These are phyloP conservation scores for Megalopta genalis DNA, from an alignment of 1,140 invertebrate species.

Conservation along the genomic window DNA sequence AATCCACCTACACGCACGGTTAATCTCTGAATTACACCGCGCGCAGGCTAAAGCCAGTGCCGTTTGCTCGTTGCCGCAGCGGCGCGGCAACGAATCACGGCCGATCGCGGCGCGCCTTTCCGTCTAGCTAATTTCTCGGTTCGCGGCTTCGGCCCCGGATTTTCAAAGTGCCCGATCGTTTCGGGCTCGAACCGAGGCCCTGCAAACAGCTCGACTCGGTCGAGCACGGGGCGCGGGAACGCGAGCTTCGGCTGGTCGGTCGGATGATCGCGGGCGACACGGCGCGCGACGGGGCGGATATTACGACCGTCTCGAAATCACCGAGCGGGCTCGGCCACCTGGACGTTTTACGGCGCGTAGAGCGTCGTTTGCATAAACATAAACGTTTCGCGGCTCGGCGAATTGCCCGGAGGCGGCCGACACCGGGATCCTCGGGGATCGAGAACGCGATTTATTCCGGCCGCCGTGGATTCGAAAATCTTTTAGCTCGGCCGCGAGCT, in stretches of 20 bases:
- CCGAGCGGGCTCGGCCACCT: background rate
- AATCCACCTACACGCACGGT: slow-evolving; percentile 48
- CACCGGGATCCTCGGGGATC: too few species aligned
- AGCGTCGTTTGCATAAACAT: background rate
- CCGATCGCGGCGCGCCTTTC: slow-evolving; percentile 48
- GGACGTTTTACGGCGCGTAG: background rate
- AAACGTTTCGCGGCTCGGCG: too few species aligned
- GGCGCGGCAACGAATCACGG: background rate
- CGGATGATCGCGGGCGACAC: too few species aligned
- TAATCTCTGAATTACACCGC: slow-evolving; percentile 57
- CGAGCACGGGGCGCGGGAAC: background rate
- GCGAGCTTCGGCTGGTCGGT: too few species aligned
- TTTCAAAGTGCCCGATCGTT: slow-evolving; percentile 40
- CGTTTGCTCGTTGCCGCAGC: too few species aligned
- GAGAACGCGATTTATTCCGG: too few species aligned
- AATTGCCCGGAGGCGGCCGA: too few species aligned
- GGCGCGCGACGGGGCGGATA: slow-evolving; percentile 12
- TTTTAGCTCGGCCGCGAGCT: background rate
- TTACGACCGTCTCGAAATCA: slow-evolving; percentile 15
- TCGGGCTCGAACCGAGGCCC: background rate
- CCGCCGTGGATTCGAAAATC: background rate
- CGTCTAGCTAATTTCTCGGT: slow-evolving; percentile 32
- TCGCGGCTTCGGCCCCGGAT: slow-evolving; percentile 17
- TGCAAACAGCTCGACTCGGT: slow-evolving; percentile 48
- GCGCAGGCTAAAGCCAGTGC: slow-evolving; percentile 40